Conservation (phyloP, 2,113 vertebrate species). For the Cyprinodon brontotheroides region DNA sequence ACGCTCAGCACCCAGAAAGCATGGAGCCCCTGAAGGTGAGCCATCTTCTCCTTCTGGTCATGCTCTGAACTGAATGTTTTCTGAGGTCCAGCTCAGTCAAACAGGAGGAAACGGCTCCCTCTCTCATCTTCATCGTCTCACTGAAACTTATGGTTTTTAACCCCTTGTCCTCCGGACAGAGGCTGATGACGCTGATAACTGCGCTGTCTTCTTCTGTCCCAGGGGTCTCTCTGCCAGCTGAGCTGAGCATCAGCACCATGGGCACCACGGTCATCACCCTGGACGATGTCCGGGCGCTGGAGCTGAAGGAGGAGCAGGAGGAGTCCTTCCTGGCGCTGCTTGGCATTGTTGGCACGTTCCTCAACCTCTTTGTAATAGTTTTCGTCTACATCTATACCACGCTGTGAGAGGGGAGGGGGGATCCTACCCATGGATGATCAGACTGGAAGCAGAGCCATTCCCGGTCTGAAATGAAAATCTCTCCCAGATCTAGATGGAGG, state of each 20-base stretch:
- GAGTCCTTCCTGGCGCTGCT: conserved; percentile 89
- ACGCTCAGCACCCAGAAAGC: conserved; percentile 76
- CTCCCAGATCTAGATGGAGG: conserved; percentile 13
- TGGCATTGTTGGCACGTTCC: conserved; percentile 88
- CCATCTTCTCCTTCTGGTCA: conserved; percentile 13
- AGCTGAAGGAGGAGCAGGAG: conserved; percentile 90
- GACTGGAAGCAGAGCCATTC: neutral
- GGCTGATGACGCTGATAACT: too few relatives aligned
- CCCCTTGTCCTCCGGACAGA: too few relatives aligned
- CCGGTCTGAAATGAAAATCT: conserved; percentile 35
- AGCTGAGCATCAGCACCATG: conserved; percentile 83
- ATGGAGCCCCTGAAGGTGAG: conserved; percentile 87
- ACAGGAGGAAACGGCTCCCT: too few relatives aligned
- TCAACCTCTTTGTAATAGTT: conserved; percentile 90
- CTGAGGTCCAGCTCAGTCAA: too few relatives aligned
- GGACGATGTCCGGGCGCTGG: conserved; percentile 85
- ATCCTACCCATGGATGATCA: neutral
- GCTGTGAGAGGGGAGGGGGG: conserved; percentile 72
- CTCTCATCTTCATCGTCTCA: too few relatives aligned
- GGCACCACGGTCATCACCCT: conserved; percentile 86
- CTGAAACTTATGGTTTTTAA: too few relatives aligned
- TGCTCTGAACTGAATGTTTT: too few relatives aligned
- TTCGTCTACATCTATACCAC: conserved; percentile 92
- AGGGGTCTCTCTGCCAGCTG: conserved; percentile 82
- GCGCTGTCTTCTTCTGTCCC: conserved; percentile 27